Evolutionary conservation across 2,888 invertebrate genomes (phyloP).

Genomic region (Ophonus ardosiacus): DNA sequence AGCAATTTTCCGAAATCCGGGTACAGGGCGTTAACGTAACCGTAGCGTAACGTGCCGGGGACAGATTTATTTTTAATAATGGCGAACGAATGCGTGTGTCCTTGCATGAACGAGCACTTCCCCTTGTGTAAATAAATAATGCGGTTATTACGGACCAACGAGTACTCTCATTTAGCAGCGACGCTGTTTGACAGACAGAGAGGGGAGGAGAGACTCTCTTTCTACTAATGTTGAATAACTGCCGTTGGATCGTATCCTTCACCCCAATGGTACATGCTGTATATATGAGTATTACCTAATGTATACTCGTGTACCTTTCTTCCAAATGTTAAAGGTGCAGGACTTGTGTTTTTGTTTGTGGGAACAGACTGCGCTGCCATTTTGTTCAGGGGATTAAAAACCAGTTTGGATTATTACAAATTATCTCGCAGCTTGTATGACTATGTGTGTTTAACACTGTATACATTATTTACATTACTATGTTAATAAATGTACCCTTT

Average conservation of each 20-base stretch:
- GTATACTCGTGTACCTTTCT: conserved; percentile 38
- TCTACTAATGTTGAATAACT: conserved; percentile 34
- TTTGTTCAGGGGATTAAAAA: conserved; percentile 21
- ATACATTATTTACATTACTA: conserved; percentile 24
- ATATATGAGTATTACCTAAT: conserved; percentile 30
- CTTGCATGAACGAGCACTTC: conserved; percentile 67
- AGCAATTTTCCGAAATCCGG: conserved; percentile 48
- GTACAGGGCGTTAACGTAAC: conserved; percentile 51
- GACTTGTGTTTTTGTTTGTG: conserved; percentile 24
- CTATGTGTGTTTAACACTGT: conserved; percentile 42
- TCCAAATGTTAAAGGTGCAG: background rate
- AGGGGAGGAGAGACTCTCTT: background rate
- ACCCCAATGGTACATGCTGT: conserved; percentile 15
- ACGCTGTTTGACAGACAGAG: conserved; percentile 2
- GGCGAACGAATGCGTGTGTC: conserved; percentile 72
- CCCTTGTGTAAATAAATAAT: conserved; percentile 75
- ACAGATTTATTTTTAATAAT: conserved; percentile 75
- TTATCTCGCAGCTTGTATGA: conserved; percentile 34
- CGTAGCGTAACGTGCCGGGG: conserved; percentile 55
- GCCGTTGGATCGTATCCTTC: background rate
- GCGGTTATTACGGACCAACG: conserved; percentile 74
- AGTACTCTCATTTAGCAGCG: conserved; percentile 69
- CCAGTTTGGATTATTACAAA: conserved; percentile 37
- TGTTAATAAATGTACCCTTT: conserved; percentile 4
- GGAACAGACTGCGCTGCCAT: conserved; percentile 32